Evolutionary conservation across 1,140 invertebrate genomes (phyloP).

Genomic region (Apocrypta bakeri): DNA sequence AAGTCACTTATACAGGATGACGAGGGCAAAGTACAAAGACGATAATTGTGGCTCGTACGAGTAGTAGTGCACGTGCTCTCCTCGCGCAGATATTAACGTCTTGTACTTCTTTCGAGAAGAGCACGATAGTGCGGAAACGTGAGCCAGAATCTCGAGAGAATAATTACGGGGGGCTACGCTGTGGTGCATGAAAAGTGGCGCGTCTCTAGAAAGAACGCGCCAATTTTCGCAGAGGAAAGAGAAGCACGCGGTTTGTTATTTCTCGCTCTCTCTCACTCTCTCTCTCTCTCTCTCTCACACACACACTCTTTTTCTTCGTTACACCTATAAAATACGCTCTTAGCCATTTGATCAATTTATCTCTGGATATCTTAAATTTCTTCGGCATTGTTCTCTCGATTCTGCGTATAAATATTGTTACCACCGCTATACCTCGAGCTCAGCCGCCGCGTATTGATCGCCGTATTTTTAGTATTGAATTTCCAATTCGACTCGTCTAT

Average conservation of each 20-base stretch:
- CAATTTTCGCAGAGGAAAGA: conserved; percentile 9
- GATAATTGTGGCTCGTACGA: conserved; percentile 43
- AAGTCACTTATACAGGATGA: neutral
- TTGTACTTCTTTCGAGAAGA: conserved; percentile 12
- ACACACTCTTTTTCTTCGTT: no score
- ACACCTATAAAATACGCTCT: no score
- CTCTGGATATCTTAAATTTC: neutral
- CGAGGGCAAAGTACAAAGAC: conserved; percentile 44
- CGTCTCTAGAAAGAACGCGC: conserved; percentile 20
- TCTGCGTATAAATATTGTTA: neutral
- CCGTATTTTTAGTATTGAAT: conserved; percentile 29
- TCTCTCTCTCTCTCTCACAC: conserved; percentile 1
- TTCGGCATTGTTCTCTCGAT: conserved; percentile 1
- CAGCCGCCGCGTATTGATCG: conserved; percentile 13
- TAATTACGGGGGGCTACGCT: conserved; percentile 41
- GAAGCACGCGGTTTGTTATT: conserved; percentile 25
- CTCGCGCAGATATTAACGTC: conserved; percentile 37
- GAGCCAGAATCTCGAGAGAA: conserved; percentile 51
- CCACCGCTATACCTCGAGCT: neutral
- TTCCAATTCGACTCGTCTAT: conserved; percentile 14
- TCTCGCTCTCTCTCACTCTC: conserved; percentile 2
- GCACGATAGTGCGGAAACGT: conserved; percentile 45
- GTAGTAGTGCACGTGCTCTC: neutral
- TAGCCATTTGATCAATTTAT: no score
- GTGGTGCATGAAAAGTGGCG: conserved; percentile 34